Evolutionary conservation across 2,797 vertebrate genomes (phyloP).

Genomic region (Linurgus olivaceus): DNA sequence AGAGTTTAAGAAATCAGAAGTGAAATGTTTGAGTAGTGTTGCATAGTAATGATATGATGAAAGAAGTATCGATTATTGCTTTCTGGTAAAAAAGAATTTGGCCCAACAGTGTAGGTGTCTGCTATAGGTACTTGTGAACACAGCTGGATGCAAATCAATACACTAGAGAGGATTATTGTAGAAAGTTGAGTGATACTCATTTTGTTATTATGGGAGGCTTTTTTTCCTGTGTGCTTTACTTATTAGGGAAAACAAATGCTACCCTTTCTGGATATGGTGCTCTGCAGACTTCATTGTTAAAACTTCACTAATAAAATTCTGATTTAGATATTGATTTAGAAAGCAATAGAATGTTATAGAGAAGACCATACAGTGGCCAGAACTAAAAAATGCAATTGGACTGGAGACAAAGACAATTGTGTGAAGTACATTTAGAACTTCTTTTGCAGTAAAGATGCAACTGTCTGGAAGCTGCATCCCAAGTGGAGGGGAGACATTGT

Average conservation of each 20-base stretch:
- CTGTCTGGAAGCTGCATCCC: neutral
- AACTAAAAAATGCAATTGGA: neutral
- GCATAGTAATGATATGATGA: neutral
- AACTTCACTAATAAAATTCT: neutral
- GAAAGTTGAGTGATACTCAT: neutral
- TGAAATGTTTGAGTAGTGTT: neutral
- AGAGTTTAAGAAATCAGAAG: neutral
- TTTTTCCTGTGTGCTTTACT: neutral
- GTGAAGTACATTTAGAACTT: neutral
- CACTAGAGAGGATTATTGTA: neutral
- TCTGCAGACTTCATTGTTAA: neutral
- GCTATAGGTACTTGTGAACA: neutral
- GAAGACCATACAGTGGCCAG: neutral
- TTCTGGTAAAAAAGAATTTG: neutral
- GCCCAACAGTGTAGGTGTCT: neutral
- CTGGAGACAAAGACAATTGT: neutral
- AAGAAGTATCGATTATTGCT: neutral
- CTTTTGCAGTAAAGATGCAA: neutral
- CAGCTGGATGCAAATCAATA: neutral
- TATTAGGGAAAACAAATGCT: neutral
- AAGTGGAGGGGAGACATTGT: neutral
- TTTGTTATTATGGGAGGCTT: neutral
- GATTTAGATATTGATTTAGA: neutral
- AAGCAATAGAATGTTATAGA: neutral
- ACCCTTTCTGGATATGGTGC: neutral